Base-by-base conservation (phyloP, 2,797 vertebrate genomes). In the Pygocentrus nattereri region DNA sequence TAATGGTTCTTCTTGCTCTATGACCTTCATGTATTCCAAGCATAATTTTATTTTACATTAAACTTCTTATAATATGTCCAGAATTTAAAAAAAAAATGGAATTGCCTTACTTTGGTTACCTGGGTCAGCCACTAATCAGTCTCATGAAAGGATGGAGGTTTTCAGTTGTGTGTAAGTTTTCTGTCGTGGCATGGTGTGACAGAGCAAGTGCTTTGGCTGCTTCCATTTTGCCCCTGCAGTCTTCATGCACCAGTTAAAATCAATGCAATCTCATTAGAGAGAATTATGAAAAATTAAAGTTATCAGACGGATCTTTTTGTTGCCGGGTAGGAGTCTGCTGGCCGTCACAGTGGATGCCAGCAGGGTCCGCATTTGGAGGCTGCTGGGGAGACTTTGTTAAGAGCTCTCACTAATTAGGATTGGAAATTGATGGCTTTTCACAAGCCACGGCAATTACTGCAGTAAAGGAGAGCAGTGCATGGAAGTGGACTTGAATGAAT, bases 401-500 rank as follows among this genome's bases (percentile, higher is more conserved):
- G 91, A 91, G 95, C 95, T 93, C 93, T 95, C 91, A 90, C 94
- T 97, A 97, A 98, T 97, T 97, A 98, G 94, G 94, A 92, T 86
- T 92, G 95, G 95, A 95, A 96, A 97, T 95, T 95, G 94, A 97
- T 95, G 94, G 96, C 95, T 95, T 95, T 96, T 96, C 96, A 95
- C 90, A 94, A 96, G 95, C 95, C 93, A 94, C 91, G 88, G 94
- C 94, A 97, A 97, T 96, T 95, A 96, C 94, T 88, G 92, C 93
- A 80, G 88, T 81, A 86, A 80, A 81, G 64, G 79, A 89, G 82
- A 64, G 82, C 73, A 69, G 79, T 61, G 73, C 82, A 85, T 85
- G 86, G 84, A 85, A 84, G 83, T 76, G 85, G 70, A 84, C 78
- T 78, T 81, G 81, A 78, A 69, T 85, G 76, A 87, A 86, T 81